phyloP scores from a whole-genome alignment of 64 coral and sea anemone species.

The Montipora efflorescens region DNA sequence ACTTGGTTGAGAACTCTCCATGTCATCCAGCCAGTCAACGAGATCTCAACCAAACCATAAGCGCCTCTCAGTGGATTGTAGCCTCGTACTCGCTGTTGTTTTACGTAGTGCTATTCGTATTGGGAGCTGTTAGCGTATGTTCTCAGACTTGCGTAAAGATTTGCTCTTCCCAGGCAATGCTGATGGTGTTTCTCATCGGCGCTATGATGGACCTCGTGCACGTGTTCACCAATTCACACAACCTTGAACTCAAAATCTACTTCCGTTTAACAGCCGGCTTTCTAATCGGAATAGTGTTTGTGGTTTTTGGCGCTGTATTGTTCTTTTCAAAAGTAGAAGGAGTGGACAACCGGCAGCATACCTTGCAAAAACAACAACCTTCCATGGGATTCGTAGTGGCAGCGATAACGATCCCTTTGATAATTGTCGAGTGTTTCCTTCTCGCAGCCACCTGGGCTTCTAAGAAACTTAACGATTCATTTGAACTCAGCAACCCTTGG shows the following conservation, averaged over 20 bases:
- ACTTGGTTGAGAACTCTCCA: neutral
- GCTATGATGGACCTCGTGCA: constrained; percentile 31
- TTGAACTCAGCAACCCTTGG: neutral
- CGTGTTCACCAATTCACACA: constrained; percentile 25
- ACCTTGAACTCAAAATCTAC: constrained; percentile 52
- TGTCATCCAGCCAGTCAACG: constrained; percentile 14
- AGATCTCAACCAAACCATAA: constrained; percentile 35
- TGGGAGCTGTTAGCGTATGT: constrained; percentile 35
- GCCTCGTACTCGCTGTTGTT: constrained; percentile 63
- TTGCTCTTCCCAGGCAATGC: constrained; percentile 51
- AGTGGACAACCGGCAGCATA: neutral
- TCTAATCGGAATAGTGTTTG: constrained; percentile 61
- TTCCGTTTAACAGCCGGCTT: constrained; percentile 37
- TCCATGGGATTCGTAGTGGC: constrained; percentile 79
- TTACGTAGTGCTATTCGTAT: constrained; percentile 55
- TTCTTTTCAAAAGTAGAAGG: constrained; percentile 60
- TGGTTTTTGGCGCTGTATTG: constrained; percentile 14
- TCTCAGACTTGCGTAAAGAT: constrained; percentile 35
- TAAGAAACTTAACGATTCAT: neutral
- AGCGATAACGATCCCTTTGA: constrained; percentile 63
- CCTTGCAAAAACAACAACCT: constrained; percentile 59
- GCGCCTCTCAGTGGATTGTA: constrained; percentile 32
- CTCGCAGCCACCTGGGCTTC: neutral
- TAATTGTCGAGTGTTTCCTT: constrained; percentile 67
- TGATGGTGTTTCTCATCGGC: constrained; percentile 63